These are phyloP conservation scores for Ephestia elutella DNA, from an alignment of 1,140 invertebrate genomes.

Conservation along the genomic window DNA sequence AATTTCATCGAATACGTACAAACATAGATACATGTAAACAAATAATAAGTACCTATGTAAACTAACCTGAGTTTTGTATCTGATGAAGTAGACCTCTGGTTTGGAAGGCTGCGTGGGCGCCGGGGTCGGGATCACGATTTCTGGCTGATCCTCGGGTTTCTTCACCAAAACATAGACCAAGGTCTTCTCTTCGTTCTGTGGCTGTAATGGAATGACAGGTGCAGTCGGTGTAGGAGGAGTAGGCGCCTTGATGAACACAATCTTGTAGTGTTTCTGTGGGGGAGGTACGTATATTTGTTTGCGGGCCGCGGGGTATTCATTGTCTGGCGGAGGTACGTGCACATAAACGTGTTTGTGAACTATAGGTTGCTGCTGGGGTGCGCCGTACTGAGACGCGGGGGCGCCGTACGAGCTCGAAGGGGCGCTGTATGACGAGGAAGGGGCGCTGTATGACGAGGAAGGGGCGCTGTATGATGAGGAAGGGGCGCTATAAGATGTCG, in stretches of 20 bases:
- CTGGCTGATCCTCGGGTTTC: conserved; percentile 88
- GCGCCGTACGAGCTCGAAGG: conserved; percentile 69
- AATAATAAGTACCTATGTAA: too few species aligned
- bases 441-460: conserved; percentile 56
- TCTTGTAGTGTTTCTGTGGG: conserved; percentile 92
- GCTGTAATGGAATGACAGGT: conserved; percentile 83
- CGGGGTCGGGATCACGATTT: conserved; percentile 84
- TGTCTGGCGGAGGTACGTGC: conserved; percentile 89
- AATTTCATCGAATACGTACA: too few species aligned
- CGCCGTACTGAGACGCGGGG: conserved; percentile 80
- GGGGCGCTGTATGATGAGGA: conserved; percentile 59
- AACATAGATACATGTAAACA: too few species aligned
- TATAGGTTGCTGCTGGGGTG: conserved; percentile 82
- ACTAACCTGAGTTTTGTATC: conserved; percentile 86
- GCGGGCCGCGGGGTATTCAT: conserved; percentile 80
- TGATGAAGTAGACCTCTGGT: conserved; percentile 91
- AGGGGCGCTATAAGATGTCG: conserved; percentile 59
- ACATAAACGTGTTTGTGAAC: conserved; percentile 91
- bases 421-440: conserved; percentile 48
- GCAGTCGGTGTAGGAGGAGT: conserved; percentile 85
- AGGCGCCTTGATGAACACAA: conserved; percentile 91
- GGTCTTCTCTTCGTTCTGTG: conserved; percentile 90
- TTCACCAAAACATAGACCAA: conserved; percentile 92
- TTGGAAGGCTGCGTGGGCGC: conserved; percentile 88
- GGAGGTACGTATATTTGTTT: conserved; percentile 79